phyloP scores from a whole-genome alignment of 2,888 invertebrate species.

The Ctenicera cuprea region DNA sequence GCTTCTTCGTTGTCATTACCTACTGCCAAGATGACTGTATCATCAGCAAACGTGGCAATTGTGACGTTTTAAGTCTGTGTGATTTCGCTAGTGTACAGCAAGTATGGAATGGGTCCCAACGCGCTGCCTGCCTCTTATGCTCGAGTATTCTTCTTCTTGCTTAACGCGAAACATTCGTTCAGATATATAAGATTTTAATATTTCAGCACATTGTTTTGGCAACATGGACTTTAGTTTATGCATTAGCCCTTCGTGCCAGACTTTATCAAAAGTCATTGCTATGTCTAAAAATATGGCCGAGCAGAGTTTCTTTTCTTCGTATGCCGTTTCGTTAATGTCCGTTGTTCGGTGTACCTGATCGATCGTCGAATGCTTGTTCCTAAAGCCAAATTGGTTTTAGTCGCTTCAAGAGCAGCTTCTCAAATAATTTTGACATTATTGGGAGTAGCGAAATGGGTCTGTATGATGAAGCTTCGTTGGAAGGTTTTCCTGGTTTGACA shows the following conservation, averaged over 20 bases:
- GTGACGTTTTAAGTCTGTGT: too few species aligned
- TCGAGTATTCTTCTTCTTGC: slow-evolving; percentile 17
- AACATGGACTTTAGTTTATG: slow-evolving; percentile 1
- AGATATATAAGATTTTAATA: slow-evolving; percentile 9
- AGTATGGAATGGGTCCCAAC: not conserved
- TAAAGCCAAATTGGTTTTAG: too few species aligned
- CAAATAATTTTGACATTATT: too few species aligned
- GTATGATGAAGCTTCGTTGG: not conserved
- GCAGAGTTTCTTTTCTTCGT: not conserved
- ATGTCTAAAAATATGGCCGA: slow-evolving; percentile 3
- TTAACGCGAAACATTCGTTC: not conserved
- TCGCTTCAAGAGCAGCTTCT: too few species aligned
- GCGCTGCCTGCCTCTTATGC: slow-evolving; percentile 3
- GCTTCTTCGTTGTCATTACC: slow-evolving; percentile 1
- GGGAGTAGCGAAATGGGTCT: too few species aligned
- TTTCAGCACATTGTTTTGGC: slow-evolving; percentile 16
- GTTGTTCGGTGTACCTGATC: slow-evolving; percentile 1
- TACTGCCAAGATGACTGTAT: too few species aligned
- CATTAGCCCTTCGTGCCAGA: slow-evolving; percentile 14
- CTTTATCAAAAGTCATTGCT: slow-evolving; percentile 8
- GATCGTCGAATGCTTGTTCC: too few species aligned
- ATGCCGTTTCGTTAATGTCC: not conserved
- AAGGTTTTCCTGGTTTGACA: slow-evolving; percentile 23
- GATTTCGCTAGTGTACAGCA: too few species aligned
- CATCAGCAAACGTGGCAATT: too few species aligned